phyloP scores from a whole-genome alignment of 2,888 invertebrate genomes.

The Arge pagana region DNA sequence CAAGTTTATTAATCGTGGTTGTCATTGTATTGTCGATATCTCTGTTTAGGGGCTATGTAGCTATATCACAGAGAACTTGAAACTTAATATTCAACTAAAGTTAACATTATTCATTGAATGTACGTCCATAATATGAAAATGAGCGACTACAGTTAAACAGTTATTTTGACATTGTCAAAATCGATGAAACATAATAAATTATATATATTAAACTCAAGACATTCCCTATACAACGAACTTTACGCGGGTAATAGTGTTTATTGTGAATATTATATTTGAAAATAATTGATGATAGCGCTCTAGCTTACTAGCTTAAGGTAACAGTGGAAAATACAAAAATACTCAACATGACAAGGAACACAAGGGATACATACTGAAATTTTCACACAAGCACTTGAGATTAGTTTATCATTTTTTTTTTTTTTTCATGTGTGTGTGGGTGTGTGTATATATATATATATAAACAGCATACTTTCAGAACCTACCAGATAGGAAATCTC shows the following conservation, averaged over 20 bases:
- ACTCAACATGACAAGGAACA: constrained; percentile 50
- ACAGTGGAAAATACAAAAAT: constrained; percentile 53
- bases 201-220: constrained; percentile 44
- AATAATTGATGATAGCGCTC: constrained; percentile 18
- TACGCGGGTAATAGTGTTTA: constrained; percentile 9
- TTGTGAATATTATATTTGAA: constrained; percentile 16
- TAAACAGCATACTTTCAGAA: neutral
- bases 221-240: constrained; percentile 14
- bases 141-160: constrained; percentile 14
- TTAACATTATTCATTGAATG: no score
- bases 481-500: no score
- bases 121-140: constrained; percentile 12
- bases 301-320: constrained; percentile 32
- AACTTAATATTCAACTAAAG: constrained; percentile 11
- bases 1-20: constrained; percentile 44
- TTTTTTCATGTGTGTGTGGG: constrained; percentile 18
- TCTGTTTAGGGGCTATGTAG: constrained; percentile 48
- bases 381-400: constrained; percentile 24
- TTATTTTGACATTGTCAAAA: constrained; percentile 2
- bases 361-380: constrained; percentile 40
- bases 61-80: constrained; percentile 55
- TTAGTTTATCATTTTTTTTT: constrained; percentile 21
- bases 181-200: constrained; percentile 41
- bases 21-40: constrained; percentile 29
- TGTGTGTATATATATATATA: constrained; percentile 23